These are phyloP conservation scores for Cathartes aura DNA, from an alignment of 2,113 vertebrate genomes.

Conservation along the genomic window DNA sequence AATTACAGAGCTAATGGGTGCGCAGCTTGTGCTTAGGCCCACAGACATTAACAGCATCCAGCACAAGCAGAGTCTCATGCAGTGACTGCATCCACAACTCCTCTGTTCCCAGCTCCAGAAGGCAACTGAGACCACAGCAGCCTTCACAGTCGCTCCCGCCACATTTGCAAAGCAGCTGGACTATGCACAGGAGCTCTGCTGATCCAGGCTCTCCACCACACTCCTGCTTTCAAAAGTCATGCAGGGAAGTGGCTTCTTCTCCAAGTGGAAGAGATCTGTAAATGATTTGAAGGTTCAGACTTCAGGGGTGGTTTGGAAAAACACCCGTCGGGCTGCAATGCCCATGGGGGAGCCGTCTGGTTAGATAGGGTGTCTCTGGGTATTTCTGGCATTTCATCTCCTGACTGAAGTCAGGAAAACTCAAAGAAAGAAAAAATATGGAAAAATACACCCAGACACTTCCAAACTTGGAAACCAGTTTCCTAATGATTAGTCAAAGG, in stretches of 20 bases:
- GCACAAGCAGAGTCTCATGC: background rate
- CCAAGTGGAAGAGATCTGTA: background rate
- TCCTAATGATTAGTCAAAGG: conserved; percentile 3
- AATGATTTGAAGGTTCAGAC: conserved; percentile 53
- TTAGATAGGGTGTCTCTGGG: conserved; percentile 10
- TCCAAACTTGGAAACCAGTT: background rate
- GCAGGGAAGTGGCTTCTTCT: background rate
- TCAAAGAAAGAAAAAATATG: background rate
- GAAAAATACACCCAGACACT: background rate
- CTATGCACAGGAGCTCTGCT: background rate
- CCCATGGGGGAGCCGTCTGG: background rate
- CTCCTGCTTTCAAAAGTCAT: background rate
- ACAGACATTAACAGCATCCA: background rate
- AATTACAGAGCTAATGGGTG: background rate
- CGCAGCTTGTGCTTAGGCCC: background rate
- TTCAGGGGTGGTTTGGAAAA: conserved; percentile 42
- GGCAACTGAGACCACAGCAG: background rate
- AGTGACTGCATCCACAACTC: background rate
- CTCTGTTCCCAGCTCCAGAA: background rate
- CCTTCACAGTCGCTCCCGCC: background rate
- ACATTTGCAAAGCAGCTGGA: background rate
- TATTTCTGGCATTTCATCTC: conserved; percentile 52
- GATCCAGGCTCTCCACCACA: background rate
- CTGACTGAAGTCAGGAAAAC: conserved; percentile 11
- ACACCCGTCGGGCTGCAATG: background rate